Evolutionary conservation across 1,140 invertebrate genomes (phyloP).

Genomic region (Heliothis virescens): DNA sequence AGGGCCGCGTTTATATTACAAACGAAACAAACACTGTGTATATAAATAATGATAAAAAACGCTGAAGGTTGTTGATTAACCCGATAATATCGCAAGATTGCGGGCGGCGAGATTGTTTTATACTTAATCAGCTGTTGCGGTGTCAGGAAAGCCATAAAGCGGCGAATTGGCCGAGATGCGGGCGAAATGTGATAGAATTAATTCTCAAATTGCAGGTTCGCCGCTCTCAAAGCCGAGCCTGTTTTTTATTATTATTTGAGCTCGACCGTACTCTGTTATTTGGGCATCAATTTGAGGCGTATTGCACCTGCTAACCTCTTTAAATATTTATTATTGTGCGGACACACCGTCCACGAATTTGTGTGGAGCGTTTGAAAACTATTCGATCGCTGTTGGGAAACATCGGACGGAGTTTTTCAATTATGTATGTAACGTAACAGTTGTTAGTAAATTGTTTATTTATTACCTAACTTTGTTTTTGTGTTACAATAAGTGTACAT

Average conservation of each 20-base stretch:
- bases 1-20: constrained; percentile 16
- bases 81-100: constrained; percentile 66
- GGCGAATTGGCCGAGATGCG: constrained; percentile 62
- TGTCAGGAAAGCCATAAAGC: constrained; percentile 67
- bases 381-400: constrained; percentile 53
- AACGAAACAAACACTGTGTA: constrained; percentile 44
- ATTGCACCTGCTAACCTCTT: constrained; percentile 77
- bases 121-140: constrained; percentile 73
- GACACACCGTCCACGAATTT: constrained; percentile 59
- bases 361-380: constrained; percentile 61
- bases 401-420: constrained; percentile 45
- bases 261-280: constrained; percentile 72
- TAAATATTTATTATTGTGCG: constrained; percentile 77
- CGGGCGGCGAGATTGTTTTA: constrained; percentile 65
- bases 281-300: constrained; percentile 73
- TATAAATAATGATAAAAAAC: constrained; percentile 57
- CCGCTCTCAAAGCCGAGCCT: constrained; percentile 61
- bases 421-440: constrained; percentile 17
- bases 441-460: constrained; percentile 28
- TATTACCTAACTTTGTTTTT: constrained; percentile 15
- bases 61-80: constrained; percentile 65
- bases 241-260: constrained; percentile 70
- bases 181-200: constrained; percentile 78
- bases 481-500: background rate
- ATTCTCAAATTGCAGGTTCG: constrained; percentile 75